Evolutionary conservation across 1,140 invertebrate genomes (phyloP), one percentile per base, ranked within the genome.

Genomic region (Diorhabda carinulata): DNA sequence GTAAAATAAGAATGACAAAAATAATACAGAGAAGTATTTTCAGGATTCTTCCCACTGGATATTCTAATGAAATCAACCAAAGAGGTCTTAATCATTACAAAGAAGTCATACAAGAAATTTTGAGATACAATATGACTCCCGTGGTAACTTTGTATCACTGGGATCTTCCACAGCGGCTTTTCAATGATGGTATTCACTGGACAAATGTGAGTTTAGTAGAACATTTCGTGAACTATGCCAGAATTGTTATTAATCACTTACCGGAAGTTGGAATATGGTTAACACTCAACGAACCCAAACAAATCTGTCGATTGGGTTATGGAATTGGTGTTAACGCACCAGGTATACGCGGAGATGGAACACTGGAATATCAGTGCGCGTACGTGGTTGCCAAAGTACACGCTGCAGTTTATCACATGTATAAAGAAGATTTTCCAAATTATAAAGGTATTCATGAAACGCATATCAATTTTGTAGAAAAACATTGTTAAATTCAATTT

Each of bases 1-100:
- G 25, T 25, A 25, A 25, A 25, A 25, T 25, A 25, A 25, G 25
- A 25, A 25, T 25, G 25, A 25, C 25, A 25, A 25, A 25, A 25
- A 25, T 25, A 25, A 25, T 25, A 25, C 25, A 25, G 25, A 25
- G 25, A 25, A 25, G 25, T 25, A 25, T 25, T 25, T 25, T 25
- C 25, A 63, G 61, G 43, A 63, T 63, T 43, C 61, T 63, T 44
- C 61, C 61, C 4, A 63, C 40, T 44, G 61, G 61, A 8, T 63
- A n/a, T 42, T 43, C 9, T 63, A 43, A 63, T 63, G 7, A 41
- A 9, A 43, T 63, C 7, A 63, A 63, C 43, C 41, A 63, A n/a
- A 43, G 8, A n/a, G 61, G 41, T 7, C 10, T 63, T 43, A 25
- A 63, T 8, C 45, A 63, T 43, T 63, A 63, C 43, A 41, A 42